Base-by-base conservation (phyloP, 2,888 invertebrate genomes). In the Leptopilina myrica region DNA sequence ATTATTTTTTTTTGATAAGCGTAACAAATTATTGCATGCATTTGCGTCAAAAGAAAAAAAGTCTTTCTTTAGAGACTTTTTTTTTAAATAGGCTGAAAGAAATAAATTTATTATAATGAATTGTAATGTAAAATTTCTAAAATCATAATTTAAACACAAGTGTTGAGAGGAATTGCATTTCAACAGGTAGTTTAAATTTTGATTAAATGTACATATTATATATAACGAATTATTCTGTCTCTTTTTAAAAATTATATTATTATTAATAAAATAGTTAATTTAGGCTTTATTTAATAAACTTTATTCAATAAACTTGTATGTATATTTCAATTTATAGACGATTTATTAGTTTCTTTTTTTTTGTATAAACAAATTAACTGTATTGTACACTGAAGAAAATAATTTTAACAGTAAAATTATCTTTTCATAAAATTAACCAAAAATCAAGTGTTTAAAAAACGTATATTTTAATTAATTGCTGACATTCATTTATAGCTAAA, bases 321-420 rank as follows among this genome's bases (percentile, higher is more conserved):
- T 62, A 15, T 62, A 62, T 62, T 62, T 20, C 20, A 62, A 62
- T 20, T 59, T n/a, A 15, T 62, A 49, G 49, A 49, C 49, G 9
- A 49, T 49, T 49, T 69, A 49, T 53, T 49, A 15, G n/a, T 69
- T 69, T n/a, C 49, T 53, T 4, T 33, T n/a, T 49, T 40, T 67
- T 69, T 46, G 46, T 49, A 5, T 15, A 69, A 49, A 69, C 46
- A 69, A 69, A 69, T 69, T 11, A 69, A n/a, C 46, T 53, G 49
- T 69, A 49, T 20, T 69, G 66, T 66, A 40, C n/a, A 69, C 46
- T 20, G 53, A 67, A 69, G 76, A 49, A 46, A 79, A 79, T 76
- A 65, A 76, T 76, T 64, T 49, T 56, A 12, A 33, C 33, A 3
- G 33, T 33, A 26, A 26, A 26, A 26, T 26, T 26, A 5, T 4